Percentiles rank a stretch among this genome's conserved stretches.
phyloP scores from a whole-genome alignment of 2,888 invertebrate genomes.

The Sinodicranocentrus sp. region DNA sequence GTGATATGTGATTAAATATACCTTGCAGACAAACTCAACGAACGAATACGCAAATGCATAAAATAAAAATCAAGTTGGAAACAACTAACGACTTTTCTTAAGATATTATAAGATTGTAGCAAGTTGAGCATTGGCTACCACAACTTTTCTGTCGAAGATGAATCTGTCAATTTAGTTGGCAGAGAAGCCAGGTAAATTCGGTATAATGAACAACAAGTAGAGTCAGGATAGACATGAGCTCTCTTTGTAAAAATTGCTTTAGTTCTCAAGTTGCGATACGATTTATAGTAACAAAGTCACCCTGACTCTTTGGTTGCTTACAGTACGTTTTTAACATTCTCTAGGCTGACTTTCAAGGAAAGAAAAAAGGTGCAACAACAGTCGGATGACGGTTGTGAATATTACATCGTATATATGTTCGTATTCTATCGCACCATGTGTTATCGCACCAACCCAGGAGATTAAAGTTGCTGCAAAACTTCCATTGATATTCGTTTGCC shows the following conservation, averaged over 20 bases:
- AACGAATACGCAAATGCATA: background rate
- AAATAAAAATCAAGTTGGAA: slow-evolving; percentile 24
- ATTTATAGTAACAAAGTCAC: background rate
- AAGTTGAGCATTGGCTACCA: background rate
- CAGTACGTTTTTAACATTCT: no score
- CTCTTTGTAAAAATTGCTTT: background rate
- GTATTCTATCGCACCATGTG: no score
- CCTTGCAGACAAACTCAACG: background rate
- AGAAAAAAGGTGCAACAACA: slow-evolving; percentile 8
- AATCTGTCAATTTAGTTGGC: background rate
- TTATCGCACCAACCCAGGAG: background rate
- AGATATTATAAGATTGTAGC: background rate
- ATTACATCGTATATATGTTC: no score
- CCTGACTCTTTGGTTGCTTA: background rate
- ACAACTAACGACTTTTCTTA: background rate
- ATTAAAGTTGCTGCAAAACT: background rate
- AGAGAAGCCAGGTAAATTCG: background rate
- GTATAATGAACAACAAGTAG: slow-evolving; percentile 25
- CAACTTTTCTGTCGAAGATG: background rate
- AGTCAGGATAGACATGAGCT: slow-evolving; percentile 8
- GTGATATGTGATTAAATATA: no score
- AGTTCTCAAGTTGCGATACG: background rate
- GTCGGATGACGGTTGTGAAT: no score
- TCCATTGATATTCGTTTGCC: background rate
- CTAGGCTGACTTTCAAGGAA: no score